Conservation (phyloP, 2,888 invertebrate genomes). For the Acrobasis repandana region DNA sequence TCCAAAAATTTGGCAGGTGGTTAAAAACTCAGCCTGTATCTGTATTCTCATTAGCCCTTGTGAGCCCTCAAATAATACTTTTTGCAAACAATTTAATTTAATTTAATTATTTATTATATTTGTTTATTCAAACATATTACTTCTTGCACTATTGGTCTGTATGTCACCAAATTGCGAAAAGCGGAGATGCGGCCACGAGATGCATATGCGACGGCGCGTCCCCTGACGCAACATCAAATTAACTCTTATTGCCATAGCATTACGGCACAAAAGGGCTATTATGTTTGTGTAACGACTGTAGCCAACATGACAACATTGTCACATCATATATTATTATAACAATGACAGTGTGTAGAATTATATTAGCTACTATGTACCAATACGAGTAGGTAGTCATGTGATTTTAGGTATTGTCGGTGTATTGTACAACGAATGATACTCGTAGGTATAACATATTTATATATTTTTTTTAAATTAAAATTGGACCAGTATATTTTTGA, state of each 20-base stretch:
- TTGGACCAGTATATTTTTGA: too few species aligned
- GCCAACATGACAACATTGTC: constrained; percentile 9
- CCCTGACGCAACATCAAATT: constrained; percentile 35
- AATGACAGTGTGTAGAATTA: constrained; percentile 25
- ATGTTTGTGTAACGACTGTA: constrained; percentile 20
- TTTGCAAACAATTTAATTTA: too few species aligned
- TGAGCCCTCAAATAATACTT: too few species aligned
- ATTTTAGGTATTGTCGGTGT: too few species aligned
- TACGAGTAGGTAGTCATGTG: too few species aligned
- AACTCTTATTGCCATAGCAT: constrained; percentile 33
- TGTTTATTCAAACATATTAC: background rate
- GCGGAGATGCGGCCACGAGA: constrained; percentile 51
- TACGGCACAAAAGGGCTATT: constrained; percentile 26
- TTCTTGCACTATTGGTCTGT: constrained; percentile 34
- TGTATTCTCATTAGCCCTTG: too few species aligned
- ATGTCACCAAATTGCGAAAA: constrained; percentile 44
- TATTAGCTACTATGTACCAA: constrained; percentile 7
- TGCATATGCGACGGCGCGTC: constrained; percentile 43
- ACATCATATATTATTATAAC: constrained; percentile 25
- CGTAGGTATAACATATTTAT: too few species aligned
- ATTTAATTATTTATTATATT: too few species aligned
- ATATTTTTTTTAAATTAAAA: too few species aligned
- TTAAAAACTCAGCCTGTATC: too few species aligned
- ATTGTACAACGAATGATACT: too few species aligned
- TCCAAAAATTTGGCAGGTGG: too few species aligned